Conservation (phyloP, 2,113 vertebrate genomes). For the Macheiramphus alcinus region DNA sequence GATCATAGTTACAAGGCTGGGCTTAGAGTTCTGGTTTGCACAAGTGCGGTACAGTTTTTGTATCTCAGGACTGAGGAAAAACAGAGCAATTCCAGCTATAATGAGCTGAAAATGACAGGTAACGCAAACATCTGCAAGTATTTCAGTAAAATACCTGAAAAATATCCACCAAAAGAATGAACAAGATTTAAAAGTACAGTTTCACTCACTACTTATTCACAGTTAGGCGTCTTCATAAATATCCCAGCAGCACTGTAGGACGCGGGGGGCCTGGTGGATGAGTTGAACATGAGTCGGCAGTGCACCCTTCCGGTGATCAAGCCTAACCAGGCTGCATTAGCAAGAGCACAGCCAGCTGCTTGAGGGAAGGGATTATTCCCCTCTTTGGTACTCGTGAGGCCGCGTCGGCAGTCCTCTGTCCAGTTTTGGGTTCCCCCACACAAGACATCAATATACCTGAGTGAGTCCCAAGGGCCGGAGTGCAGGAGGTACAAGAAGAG, state of each 20-base stretch:
- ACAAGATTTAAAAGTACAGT: neutral
- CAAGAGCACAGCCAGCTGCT: neutral
- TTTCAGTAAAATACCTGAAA: neutral
- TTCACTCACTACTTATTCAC: neutral
- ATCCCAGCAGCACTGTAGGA: neutral
- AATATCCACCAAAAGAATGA: neutral
- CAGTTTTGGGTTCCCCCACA: neutral
- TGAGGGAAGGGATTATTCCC: fast-evolving
- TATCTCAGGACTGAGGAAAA: neutral
- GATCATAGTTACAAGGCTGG: neutral
- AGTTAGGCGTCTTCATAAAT: fast-evolving
- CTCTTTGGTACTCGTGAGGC: fast-evolving
- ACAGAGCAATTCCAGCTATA: neutral
- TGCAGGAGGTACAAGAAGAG: neutral
- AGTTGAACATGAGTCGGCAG: neutral
- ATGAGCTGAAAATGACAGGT: neutral
- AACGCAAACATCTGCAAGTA: neutral
- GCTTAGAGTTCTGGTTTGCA: neutral
- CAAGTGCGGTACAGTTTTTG: neutral
- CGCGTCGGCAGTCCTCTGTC: fast-evolving
- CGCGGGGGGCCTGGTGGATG: fast-evolving
- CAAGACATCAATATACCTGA: fast-evolving
- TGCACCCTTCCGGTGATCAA: neutral
- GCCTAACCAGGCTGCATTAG: neutral
- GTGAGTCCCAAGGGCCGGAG: neutral